phyloP scores from a whole-genome alignment of 1,140 invertebrate genomes.

The Octopus sinensis region DNA sequence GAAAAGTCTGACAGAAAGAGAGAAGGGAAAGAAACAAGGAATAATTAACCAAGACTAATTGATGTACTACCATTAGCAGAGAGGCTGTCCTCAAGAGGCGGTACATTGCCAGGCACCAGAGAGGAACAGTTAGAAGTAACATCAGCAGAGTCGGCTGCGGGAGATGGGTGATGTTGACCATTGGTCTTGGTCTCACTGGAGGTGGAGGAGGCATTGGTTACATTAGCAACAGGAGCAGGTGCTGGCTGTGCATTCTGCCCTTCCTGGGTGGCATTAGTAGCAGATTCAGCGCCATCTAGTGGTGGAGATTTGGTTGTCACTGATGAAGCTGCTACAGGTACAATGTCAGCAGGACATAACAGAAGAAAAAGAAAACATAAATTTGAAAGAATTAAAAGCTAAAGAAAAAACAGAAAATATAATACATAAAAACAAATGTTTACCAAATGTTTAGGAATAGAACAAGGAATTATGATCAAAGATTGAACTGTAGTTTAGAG shows the following conservation, averaged over 20 bases:
- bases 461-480: too few species aligned
- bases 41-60: constrained; percentile 5
- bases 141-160: neutral
- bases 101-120: neutral
- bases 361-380: neutral
- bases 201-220: constrained; percentile 8
- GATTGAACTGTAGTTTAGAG: too few species aligned
- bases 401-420: too few species aligned
- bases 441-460: too few species aligned
- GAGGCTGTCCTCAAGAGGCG: constrained; percentile 9
- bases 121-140: constrained; percentile 7
- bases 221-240: neutral
- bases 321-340: neutral
- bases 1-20: too few species aligned
- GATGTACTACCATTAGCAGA: constrained; percentile 12
- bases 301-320: neutral
- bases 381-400: neutral
- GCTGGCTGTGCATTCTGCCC: neutral
- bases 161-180: neutral
- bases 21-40: neutral
- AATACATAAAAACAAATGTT: too few species aligned
- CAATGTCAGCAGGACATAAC: neutral
- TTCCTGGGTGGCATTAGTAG: neutral
- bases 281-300: neutral
- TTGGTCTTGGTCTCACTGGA: neutral